Conservation (phyloP, 2,888 invertebrate species). For the Abrostola triplasia region DNA sequence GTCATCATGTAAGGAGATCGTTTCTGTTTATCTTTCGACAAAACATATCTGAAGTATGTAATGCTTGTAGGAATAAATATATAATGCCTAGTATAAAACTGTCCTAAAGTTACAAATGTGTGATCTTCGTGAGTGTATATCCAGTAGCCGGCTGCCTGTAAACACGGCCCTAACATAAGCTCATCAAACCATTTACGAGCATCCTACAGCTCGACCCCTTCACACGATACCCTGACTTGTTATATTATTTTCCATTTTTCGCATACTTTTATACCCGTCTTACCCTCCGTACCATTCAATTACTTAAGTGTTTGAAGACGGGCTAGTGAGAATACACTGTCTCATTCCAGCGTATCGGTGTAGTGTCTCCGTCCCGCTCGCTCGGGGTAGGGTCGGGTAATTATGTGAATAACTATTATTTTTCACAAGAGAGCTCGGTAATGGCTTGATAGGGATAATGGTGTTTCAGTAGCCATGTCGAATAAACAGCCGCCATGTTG, state of each 20-base stretch:
- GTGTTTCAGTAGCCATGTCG: constrained; percentile 66
- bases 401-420: constrained; percentile 87
- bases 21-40: no score
- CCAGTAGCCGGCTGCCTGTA: constrained; percentile 45
- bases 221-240: constrained; percentile 72
- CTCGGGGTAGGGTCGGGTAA: constrained; percentile 77
- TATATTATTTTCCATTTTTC: constrained; percentile 83
- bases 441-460: constrained; percentile 82
- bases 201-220: constrained; percentile 64
- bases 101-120: constrained; percentile 34
- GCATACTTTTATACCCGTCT: constrained; percentile 76
- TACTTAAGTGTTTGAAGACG: constrained; percentile 84
- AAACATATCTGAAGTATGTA: no score
- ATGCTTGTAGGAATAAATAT: no score
- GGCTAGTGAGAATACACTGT: constrained; percentile 67
- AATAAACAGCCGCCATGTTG: constrained; percentile 70
- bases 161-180: constrained; percentile 53
- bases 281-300: constrained; percentile 82
- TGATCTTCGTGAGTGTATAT: constrained; percentile 38
- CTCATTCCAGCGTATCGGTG: constrained; percentile 65
- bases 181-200: constrained; percentile 52
- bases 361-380: constrained; percentile 58
- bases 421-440: constrained; percentile 81
- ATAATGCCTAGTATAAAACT: constrained; percentile 18
- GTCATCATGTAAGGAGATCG: not conserved